Conservation (phyloP, 1,140 invertebrate genomes). For the Pantala flavescens region DNA sequence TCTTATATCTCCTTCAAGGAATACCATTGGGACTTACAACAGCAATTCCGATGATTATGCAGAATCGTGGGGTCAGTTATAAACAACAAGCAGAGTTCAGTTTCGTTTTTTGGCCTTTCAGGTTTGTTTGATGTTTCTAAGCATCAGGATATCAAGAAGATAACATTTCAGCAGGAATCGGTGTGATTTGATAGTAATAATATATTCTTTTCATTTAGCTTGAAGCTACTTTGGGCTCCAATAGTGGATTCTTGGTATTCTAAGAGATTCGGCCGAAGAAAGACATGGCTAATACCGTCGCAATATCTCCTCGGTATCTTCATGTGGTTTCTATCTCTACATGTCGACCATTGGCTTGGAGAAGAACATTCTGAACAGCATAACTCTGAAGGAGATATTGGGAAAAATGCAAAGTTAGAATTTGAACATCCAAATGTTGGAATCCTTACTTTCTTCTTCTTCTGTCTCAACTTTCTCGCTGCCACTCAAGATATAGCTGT, state of each 20-base stretch:
- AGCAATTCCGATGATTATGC: conserved; percentile 90
- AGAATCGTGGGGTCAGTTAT: conserved; percentile 82
- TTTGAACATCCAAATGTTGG: conserved; percentile 59
- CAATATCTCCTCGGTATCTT: conserved; percentile 76
- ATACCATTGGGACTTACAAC: conserved; percentile 88
- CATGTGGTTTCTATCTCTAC: conserved; percentile 71
- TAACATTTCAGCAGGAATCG: background rate
- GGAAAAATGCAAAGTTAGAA: background rate
- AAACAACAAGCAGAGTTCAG: conserved; percentile 93
- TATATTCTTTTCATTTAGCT: conserved; percentile 37
- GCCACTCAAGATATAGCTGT: conserved; percentile 99
- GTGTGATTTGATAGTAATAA: background rate
- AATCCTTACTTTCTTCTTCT: conserved; percentile 76
- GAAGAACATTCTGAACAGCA: conserved; percentile 26
- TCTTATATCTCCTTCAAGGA: conserved; percentile 90
- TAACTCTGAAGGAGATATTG: conserved; percentile 18
- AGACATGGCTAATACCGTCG: conserved; percentile 93
- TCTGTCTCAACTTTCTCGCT: conserved; percentile 87
- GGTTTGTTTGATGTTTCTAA: background rate
- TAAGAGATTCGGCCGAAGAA: conserved; percentile 74
- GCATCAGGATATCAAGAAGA: background rate
- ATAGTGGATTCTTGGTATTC: conserved; percentile 89
- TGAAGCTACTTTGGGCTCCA: conserved; percentile 97
- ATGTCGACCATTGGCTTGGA: conserved; percentile 66
- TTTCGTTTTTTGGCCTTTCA: conserved; percentile 95